Evolutionary conservation across 2,113 vertebrate genomes (phyloP).

Genomic region (Lampris megalopsis): DNA sequence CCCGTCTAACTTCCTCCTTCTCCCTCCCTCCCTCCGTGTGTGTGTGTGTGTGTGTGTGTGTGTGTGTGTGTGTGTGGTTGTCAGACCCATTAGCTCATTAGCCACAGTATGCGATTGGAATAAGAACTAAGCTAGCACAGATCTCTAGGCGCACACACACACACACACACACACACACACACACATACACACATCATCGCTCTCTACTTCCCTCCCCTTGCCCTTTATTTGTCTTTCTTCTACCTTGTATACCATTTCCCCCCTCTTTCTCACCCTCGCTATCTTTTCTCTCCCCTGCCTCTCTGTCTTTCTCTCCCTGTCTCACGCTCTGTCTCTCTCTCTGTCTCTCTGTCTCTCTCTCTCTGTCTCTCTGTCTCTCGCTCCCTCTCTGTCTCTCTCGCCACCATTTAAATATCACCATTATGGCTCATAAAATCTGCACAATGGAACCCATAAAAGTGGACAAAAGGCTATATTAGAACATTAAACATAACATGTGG

Average conservation of each 20-base stretch:
- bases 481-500: conserved; percentile 40
- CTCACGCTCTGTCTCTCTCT: conserved; percentile 3
- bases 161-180: conserved; percentile 45
- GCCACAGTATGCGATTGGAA: conserved; percentile 75
- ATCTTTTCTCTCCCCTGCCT: conserved; percentile 5
- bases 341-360: background rate
- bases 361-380: conserved; percentile 17
- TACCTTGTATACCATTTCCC: conserved; percentile 29
- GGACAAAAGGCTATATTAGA: conserved; percentile 35
- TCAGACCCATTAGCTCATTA: conserved; percentile 79
- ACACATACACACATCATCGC: conserved; percentile 45
- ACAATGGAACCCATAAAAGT: conserved; percentile 49
- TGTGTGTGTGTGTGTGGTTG: conserved; percentile 66
- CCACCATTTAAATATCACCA: conserved; percentile 33
- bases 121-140: conserved; percentile 69
- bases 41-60: conserved; percentile 63
- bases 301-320: conserved; percentile 9
- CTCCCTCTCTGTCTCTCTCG: conserved; percentile 16
- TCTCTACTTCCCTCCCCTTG: conserved; percentile 56
- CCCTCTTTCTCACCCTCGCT: conserved; percentile 18
- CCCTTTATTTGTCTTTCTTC: conserved; percentile 57
- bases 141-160: conserved; percentile 40
- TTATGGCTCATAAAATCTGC: conserved; percentile 36
- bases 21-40: conserved; percentile 37
- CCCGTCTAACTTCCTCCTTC: conserved; percentile 36